These are phyloP conservation scores for Rutilus rutilus DNA, from an alignment of 2,113 vertebrate species.

Conservation along the genomic window DNA sequence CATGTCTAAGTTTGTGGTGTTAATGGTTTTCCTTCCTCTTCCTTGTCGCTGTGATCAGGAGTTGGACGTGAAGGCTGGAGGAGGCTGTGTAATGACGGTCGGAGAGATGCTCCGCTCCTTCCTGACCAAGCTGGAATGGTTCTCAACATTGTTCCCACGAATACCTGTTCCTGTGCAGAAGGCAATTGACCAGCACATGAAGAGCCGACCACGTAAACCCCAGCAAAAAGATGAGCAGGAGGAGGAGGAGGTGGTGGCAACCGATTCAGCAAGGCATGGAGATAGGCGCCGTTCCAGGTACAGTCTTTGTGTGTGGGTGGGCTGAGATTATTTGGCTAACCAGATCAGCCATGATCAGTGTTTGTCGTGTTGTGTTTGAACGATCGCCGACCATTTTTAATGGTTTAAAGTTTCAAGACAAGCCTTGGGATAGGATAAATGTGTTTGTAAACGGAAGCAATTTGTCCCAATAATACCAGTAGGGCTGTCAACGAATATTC, in stretches of 20 bases:
- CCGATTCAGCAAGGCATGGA: slow-evolving; percentile 75
- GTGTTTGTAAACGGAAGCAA: too few species aligned
- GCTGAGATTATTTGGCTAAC: not conserved
- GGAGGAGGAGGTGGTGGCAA: slow-evolving; percentile 80
- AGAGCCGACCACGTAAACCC: slow-evolving; percentile 91
- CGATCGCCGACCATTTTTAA: not conserved
- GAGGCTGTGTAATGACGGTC: slow-evolving; percentile 95
- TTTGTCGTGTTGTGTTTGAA: not conserved
- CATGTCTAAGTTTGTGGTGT: slow-evolving; percentile 23
- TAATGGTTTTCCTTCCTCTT: slow-evolving; percentile 69
- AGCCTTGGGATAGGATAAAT: too few species aligned
- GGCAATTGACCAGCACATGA: slow-evolving; percentile 94
- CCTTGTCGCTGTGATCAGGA: slow-evolving; percentile 78
- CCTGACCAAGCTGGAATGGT: slow-evolving; percentile 98
- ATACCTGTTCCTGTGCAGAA: slow-evolving; percentile 99
- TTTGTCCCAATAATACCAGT: too few species aligned
- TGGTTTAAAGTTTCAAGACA: not conserved
- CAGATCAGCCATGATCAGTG: not conserved
- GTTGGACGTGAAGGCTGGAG: slow-evolving; percentile 97
- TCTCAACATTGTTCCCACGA: slow-evolving; percentile 96
- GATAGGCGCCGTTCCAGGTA: slow-evolving; percentile 91
- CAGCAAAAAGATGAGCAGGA: slow-evolving; percentile 84
- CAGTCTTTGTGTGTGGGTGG: not conserved
- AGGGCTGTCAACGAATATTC: too few species aligned
- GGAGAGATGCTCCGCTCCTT: slow-evolving; percentile 99